A percentile compares a stretch with the other conserved stretches of the same genome.
Conservation (phyloP, 2,113 vertebrate species). For the Clupea harengus region DNA sequence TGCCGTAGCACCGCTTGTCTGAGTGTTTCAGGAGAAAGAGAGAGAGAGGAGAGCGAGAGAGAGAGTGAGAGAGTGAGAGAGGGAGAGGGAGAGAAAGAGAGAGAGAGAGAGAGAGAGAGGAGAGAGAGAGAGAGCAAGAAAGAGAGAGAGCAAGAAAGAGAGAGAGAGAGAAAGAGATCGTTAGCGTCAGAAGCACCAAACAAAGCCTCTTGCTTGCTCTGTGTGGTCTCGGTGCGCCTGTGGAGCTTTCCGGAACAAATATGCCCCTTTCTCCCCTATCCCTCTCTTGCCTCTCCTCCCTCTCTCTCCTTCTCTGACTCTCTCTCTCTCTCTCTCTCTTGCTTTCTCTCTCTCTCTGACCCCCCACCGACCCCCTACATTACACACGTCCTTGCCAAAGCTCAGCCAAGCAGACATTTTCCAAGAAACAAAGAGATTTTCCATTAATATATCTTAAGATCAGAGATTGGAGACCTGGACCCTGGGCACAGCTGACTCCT, state of each 20-base stretch:
- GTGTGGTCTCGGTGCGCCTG: neutral
- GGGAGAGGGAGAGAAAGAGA: neutral
- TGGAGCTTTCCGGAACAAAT: neutral
- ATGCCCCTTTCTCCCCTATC: neutral
- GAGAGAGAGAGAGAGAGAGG: neutral
- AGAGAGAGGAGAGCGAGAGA: neutral
- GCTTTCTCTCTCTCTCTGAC: neutral
- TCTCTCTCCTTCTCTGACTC: conserved; percentile 9
- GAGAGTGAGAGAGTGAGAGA: neutral
- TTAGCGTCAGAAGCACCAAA: conserved; percentile 9
- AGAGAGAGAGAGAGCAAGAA: neutral
- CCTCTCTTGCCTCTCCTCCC: neutral
- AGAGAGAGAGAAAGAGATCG: neutral
- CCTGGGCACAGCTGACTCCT: conserved; percentile 13
- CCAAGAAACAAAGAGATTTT: conserved; percentile 6
- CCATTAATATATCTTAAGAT: conserved; percentile 18
- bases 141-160: neutral
- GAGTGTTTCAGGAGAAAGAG: neutral
- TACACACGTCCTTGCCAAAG: neutral
- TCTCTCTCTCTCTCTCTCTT: neutral
- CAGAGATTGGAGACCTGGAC: neutral
- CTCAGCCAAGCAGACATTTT: conserved; percentile 7
- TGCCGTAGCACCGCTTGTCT: neutral
- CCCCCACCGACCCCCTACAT: neutral
- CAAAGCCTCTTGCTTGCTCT: neutral